A percentile compares a stretch with the other conserved stretches of the same genome.
Conservation (phyloP, 2,797 vertebrate genomes). For the Helarctos malayanus region DNA sequence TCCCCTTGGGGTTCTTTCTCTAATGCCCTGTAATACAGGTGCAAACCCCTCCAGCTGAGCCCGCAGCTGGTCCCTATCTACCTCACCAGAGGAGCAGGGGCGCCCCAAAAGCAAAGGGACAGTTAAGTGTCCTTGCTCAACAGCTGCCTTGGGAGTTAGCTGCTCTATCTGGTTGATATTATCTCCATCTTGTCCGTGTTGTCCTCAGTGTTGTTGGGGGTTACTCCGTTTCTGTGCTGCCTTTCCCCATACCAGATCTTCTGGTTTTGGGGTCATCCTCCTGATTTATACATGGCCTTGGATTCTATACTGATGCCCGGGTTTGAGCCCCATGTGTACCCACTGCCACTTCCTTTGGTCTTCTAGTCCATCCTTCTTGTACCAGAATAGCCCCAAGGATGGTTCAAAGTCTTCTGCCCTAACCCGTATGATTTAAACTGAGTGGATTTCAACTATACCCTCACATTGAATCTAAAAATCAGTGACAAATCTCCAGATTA, state of each 20-base stretch:
- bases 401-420: background rate
- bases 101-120: background rate
- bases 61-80: background rate
- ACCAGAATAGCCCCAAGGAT: background rate
- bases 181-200: background rate
- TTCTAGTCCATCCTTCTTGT: background rate
- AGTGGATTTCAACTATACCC: background rate
- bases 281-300: background rate
- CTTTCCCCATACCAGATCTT: slow-evolving; percentile 19
- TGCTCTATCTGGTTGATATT: background rate
- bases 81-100: background rate
- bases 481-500: background rate
- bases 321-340: background rate
- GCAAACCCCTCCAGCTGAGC: background rate
- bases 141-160: background rate
- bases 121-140: background rate
- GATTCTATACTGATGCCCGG: background rate
- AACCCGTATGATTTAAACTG: background rate
- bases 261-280: background rate
- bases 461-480: background rate
- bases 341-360: background rate
- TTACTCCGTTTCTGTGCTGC: background rate
- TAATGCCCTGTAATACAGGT: slow-evolving; percentile 21
- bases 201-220: background rate
- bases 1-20: background rate